phyloP scores from a whole-genome alignment of 1,140 invertebrate species.

The Antheraea mylitta region DNA sequence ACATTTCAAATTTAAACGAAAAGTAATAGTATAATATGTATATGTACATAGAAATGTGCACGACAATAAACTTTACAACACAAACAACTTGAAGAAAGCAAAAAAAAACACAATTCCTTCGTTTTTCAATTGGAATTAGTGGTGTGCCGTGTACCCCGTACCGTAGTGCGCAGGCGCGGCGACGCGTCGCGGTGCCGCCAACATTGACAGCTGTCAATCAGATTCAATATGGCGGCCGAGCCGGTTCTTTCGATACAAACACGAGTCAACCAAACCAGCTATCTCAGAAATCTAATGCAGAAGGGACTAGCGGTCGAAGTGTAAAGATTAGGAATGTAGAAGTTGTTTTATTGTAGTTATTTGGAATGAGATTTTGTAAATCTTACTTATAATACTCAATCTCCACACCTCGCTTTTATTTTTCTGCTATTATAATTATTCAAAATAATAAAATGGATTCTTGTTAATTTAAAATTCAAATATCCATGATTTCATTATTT shows the following conservation, averaged over 20 bases:
- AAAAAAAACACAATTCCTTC: conserved; percentile 25
- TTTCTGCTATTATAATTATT: not conserved
- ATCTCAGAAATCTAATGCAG: conserved; percentile 64
- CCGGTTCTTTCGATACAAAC: conserved; percentile 56
- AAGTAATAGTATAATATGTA: too few species aligned
- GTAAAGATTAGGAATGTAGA: conserved; percentile 49
- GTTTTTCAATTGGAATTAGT: conserved; percentile 46
- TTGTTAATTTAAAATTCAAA: not conserved
- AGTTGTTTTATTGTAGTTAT: conserved; percentile 3
- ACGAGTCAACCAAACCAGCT: conserved; percentile 32
- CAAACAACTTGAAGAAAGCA: conserved; percentile 10
- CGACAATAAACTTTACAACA: conserved; percentile 14
- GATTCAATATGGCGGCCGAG: conserved; percentile 69
- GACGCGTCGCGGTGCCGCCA: conserved; percentile 71
- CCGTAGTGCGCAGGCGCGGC: conserved; percentile 55
- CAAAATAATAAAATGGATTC: not conserved
- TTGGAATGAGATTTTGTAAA: not conserved
- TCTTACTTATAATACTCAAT: not conserved
- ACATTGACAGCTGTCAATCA: conserved; percentile 78
- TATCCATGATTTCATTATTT: not conserved
- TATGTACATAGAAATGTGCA: not conserved
- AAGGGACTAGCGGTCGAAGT: conserved; percentile 50
- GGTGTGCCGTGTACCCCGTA: conserved; percentile 34
- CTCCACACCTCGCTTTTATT: not conserved
- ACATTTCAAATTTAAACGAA: too few species aligned